Percentiles rank a stretch among this genome's conserved stretches.
Conservation (phyloP, 2,888 invertebrate genomes). For the Tridacna gigas region DNA sequence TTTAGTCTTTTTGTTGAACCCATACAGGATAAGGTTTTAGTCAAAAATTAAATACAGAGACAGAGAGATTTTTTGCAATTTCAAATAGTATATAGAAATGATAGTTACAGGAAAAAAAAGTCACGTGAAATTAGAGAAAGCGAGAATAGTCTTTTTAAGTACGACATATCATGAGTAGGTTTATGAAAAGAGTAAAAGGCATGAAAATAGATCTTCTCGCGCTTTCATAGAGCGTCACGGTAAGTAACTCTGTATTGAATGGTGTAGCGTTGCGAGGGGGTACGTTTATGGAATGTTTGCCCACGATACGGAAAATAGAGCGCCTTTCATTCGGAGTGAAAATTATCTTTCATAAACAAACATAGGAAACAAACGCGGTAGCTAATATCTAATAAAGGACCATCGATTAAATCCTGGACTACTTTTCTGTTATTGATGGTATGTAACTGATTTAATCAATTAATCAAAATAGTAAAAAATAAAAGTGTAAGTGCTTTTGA, state of each 20-base stretch:
- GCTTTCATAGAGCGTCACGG: neutral
- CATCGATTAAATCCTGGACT: neutral
- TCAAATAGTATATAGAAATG: too few species aligned
- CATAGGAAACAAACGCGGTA: neutral
- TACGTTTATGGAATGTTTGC: constrained; percentile 8
- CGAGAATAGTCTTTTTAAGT: neutral
- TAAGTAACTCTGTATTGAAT: constrained; percentile 1
- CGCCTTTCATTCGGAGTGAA: constrained; percentile 15
- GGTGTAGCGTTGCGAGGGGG: neutral
- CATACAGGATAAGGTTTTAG: too few species aligned
- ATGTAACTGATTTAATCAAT: neutral
- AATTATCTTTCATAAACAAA: constrained; percentile 26
- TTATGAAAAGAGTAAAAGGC: neutral
- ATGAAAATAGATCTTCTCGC: neutral
- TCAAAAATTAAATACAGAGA: too few species aligned
- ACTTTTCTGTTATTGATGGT: neutral
- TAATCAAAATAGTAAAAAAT: too few species aligned
- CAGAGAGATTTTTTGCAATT: too few species aligned
- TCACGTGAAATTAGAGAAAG: too few species aligned
- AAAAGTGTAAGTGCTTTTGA: too few species aligned
- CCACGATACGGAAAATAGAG: constrained; percentile 23
- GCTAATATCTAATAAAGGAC: constrained; percentile 4
- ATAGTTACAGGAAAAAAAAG: too few species aligned
- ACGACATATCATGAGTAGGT: neutral
- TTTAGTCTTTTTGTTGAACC: too few species aligned